These are phyloP conservation scores for Lathamus discolor DNA, from an alignment of 2,113 vertebrate genomes.

Conservation along the genomic window DNA sequence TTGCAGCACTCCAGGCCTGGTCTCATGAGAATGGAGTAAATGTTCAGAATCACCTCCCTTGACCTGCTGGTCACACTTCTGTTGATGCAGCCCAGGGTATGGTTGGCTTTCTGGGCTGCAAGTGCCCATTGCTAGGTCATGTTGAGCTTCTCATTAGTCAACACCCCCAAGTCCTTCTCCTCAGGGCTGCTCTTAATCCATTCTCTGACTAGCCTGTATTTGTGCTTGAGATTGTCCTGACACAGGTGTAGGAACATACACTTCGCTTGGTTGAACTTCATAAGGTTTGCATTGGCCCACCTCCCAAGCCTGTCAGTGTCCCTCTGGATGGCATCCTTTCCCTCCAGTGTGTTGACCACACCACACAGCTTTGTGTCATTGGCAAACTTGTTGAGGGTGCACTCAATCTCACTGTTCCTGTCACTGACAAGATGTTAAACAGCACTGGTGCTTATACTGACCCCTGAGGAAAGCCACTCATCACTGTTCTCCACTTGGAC, in stretches of 20 bases:
- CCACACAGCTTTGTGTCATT: not conserved
- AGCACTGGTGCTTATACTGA: accelerated
- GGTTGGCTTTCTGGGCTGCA: not conserved
- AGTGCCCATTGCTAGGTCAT: not conserved
- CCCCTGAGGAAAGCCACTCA: not conserved
- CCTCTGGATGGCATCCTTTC: not conserved
- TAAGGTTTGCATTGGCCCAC: not conserved
- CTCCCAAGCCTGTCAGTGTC: not conserved
- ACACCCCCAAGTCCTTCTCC: not conserved
- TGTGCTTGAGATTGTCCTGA: not conserved
- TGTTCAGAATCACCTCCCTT: not conserved
- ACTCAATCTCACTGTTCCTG: not conserved
- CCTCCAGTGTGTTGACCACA: not conserved
- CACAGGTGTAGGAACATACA: accelerated
- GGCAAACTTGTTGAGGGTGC: not conserved
- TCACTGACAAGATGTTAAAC: not conserved
- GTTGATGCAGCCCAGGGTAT: not conserved
- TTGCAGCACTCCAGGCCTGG: not conserved
- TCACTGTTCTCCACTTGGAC: not conserved
- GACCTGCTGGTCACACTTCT: no score
- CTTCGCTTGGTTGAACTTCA: not conserved
- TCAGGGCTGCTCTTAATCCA: not conserved
- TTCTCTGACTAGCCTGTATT: not conserved
- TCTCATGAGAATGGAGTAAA: not conserved
- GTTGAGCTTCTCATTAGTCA: not conserved